These are phyloP conservation scores for Strix uralensis DNA, from an alignment of 2,113 vertebrate genomes.

Conservation along the genomic window DNA sequence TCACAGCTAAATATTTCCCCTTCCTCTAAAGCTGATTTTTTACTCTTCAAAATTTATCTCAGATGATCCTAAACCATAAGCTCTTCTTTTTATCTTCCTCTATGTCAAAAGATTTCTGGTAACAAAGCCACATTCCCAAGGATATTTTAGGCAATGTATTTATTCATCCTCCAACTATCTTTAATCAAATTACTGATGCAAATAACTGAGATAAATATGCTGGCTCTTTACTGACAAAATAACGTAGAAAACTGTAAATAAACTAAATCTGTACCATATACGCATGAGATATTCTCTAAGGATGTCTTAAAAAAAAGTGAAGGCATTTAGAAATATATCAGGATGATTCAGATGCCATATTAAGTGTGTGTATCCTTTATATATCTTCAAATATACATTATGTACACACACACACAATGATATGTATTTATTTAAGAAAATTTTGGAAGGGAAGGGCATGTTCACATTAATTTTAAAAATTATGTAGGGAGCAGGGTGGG, in stretches of 20 bases:
- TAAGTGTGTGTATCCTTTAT: neutral
- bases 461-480: neutral
- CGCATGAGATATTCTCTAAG: neutral
- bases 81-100: conserved; percentile 54
- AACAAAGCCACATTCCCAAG: conserved; percentile 38
- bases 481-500: fast-evolving
- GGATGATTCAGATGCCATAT: neutral
- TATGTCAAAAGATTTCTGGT: conserved; percentile 22
- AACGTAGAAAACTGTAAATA: conserved; percentile 47
- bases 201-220: conserved; percentile 40
- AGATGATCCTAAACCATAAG: conserved; percentile 40
- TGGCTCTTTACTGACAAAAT: conserved; percentile 18
- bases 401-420: neutral
- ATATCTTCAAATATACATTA: neutral
- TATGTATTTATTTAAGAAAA: neutral
- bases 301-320: neutral
- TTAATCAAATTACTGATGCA: conserved; percentile 54
- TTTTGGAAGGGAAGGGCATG: neutral
- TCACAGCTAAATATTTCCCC: conserved; percentile 52
- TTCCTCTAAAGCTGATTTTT: conserved; percentile 58
- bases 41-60: conserved; percentile 45
- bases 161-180: conserved; percentile 21
- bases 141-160: conserved; percentile 15
- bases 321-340: neutral
- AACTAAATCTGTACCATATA: neutral